Conservation (phyloP, 2,888 invertebrate genomes). For the Resseliella maxima region DNA sequence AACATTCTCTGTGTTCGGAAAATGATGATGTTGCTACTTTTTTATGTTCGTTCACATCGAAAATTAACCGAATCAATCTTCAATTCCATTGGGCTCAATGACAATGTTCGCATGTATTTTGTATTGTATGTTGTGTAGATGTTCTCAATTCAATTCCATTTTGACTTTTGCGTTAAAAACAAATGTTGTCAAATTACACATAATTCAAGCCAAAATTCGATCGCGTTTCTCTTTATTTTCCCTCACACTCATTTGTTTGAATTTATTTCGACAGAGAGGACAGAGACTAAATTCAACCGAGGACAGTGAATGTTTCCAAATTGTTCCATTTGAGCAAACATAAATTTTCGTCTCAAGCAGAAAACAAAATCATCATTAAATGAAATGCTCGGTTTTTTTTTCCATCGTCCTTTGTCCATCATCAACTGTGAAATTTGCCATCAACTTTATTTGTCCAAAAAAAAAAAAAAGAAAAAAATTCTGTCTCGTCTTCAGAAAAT, state of each 20-base stretch:
- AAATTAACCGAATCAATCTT: slow-evolving; percentile 1
- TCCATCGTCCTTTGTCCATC: not conserved
- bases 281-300: no score
- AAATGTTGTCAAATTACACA: not conserved
- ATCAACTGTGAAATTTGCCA: not conserved
- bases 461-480: not conserved
- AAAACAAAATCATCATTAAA: slow-evolving; percentile 10
- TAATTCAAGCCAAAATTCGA: not conserved
- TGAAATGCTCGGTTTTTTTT: not conserved
- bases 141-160: not conserved
- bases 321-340: slow-evolving; percentile 35
- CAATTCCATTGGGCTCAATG: slow-evolving; percentile 33
- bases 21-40: not conserved
- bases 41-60: no score
- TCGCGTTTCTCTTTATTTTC: not conserved
- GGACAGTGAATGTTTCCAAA: not conserved
- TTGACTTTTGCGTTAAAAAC: not conserved
- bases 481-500: not conserved
- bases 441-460: not conserved
- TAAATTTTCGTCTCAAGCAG: not conserved
- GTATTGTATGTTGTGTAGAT: not conserved
- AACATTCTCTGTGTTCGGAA: not conserved
- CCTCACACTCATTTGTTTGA: not conserved
- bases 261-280: no score
- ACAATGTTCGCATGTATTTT: not conserved